Percentiles rank a stretch among this genome's conserved stretches.
Evolutionary conservation across 2,888 invertebrate species (phyloP).

Genomic region (Nomada fucata): DNA sequence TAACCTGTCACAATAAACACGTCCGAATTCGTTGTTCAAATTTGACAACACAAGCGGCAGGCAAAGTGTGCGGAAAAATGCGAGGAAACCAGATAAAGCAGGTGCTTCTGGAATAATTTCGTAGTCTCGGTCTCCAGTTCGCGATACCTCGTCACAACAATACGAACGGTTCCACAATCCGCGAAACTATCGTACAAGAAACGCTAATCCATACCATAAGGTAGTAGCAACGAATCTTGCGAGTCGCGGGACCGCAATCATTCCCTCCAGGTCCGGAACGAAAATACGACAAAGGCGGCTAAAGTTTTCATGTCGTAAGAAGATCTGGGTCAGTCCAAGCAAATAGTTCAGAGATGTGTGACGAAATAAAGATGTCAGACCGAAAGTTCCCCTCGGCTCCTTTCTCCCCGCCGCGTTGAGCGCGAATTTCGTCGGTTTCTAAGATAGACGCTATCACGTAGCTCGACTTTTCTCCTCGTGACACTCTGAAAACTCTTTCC

Average conservation of each 20-base stretch:
- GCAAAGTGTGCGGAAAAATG: not conserved
- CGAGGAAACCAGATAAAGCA: not conserved
- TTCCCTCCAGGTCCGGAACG: slow-evolving; percentile 26
- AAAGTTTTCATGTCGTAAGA: slow-evolving; percentile 51
- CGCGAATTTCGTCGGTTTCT: slow-evolving; percentile 27
- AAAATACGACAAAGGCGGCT: slow-evolving; percentile 47
- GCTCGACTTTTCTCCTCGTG: too few species aligned
- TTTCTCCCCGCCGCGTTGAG: slow-evolving; percentile 16
- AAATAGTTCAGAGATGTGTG: slow-evolving; percentile 62
- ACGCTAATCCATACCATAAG: slow-evolving; percentile 54
- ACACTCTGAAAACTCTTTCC: too few species aligned
- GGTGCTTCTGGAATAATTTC: not conserved
- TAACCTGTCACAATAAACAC: too few species aligned
- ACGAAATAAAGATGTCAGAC: slow-evolving; percentile 57
- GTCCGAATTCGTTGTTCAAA: too few species aligned
- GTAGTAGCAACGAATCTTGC: slow-evolving; percentile 40
- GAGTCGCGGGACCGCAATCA: slow-evolving; percentile 38
- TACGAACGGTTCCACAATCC: slow-evolving; percentile 22
- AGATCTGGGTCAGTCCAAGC: slow-evolving; percentile 56
- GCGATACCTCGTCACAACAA: slow-evolving; percentile 6
- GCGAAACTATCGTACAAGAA: slow-evolving; percentile 34
- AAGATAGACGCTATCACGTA: not conserved
- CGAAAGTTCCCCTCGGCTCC: slow-evolving; percentile 20
- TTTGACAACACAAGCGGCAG: too few species aligned
- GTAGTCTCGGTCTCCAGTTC: not conserved